Conservation (phyloP, 2,888 invertebrate species). For the Reticulitermes lucifugus region DNA sequence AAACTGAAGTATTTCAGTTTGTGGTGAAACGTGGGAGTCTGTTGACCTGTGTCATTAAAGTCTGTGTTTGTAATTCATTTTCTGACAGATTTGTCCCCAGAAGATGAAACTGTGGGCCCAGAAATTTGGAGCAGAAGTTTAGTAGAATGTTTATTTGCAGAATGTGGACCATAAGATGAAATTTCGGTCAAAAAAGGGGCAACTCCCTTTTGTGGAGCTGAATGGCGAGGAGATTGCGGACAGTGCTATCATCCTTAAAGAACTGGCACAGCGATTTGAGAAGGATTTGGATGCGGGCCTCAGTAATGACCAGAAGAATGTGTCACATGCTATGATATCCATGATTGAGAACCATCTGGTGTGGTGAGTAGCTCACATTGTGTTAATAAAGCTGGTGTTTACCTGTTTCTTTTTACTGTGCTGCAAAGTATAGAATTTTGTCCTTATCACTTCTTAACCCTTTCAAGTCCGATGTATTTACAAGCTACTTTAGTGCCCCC, state of each 20-base stretch:
- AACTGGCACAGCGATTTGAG: slow-evolving; percentile 83
- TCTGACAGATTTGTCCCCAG: too few relatives aligned
- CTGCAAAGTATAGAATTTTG: neutral
- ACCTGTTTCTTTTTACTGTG: neutral
- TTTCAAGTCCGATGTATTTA: too few relatives aligned
- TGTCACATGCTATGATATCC: slow-evolving; percentile 91
- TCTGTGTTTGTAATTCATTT: too few relatives aligned
- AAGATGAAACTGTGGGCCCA: too few relatives aligned
- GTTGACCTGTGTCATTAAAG: too few relatives aligned
- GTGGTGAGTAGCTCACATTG: slow-evolving; percentile 68
- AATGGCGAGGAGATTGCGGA: slow-evolving; percentile 96
- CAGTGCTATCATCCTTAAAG: slow-evolving; percentile 90
- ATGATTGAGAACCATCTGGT: slow-evolving; percentile 95
- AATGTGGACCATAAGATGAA: slow-evolving; percentile 96
- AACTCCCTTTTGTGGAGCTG: slow-evolving; percentile 93
- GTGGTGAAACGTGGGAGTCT: too few relatives aligned
- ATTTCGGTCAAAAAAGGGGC: slow-evolving; percentile 93
- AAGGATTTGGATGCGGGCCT: slow-evolving; percentile 87
- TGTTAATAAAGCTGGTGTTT: neutral
- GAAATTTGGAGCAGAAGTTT: too few relatives aligned
- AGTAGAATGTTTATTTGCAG: slow-evolving; percentile 65
- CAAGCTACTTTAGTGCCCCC: too few relatives aligned
- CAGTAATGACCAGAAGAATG: slow-evolving; percentile 86
- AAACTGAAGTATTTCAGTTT: too few relatives aligned
- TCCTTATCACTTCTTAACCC: neutral